Evolutionary conservation across 30 jellyfish, hydroid and myxozoan species (phyloP).

Genomic region (Hydractinia symbiolongicarpus): DNA sequence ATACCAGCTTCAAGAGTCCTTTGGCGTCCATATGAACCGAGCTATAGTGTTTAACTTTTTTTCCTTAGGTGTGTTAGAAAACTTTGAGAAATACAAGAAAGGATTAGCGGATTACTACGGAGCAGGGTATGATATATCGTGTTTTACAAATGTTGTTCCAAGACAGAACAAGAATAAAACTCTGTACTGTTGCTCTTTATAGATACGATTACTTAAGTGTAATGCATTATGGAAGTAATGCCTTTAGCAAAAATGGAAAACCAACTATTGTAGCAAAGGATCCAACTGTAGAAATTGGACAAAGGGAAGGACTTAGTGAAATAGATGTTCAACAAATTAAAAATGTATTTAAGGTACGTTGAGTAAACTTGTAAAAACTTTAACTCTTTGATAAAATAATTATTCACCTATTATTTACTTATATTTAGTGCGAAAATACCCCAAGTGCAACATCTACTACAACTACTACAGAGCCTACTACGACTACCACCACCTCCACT

Average conservation of each 20-base stretch:
- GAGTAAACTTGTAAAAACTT: no score
- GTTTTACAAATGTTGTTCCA: neutral
- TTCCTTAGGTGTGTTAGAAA: neutral
- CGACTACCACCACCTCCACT: no score
- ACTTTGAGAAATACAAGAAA: slow-evolving; percentile 7
- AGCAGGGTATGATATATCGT: neutral
- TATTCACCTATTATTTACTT: no score
- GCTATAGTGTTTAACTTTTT: no score
- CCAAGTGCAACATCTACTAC: no score
- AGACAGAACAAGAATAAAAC: neutral
- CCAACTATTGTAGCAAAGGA: slow-evolving; percentile 53
- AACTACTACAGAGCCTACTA: no score
- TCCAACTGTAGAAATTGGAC: slow-evolving; percentile 14
- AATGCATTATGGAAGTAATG: slow-evolving; percentile 68
- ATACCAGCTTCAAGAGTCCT: no score
- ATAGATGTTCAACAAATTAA: neutral
- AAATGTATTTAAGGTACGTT: neutral
- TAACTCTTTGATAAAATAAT: no score
- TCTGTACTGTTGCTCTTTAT: neutral
- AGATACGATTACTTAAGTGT: slow-evolving; percentile 39
- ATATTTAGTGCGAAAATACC: no score
- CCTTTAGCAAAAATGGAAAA: slow-evolving; percentile 52
- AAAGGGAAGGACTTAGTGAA: slow-evolving; percentile 7
- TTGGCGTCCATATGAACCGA: no score
- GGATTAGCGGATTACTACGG: slow-evolving; percentile 9